Percentiles rank a stretch among this genome's conserved stretches.
These are phyloP conservation scores for Eulemur macaco DNA, from an alignment of 2,113 vertebrate genomes.

Conservation along the genomic window DNA sequence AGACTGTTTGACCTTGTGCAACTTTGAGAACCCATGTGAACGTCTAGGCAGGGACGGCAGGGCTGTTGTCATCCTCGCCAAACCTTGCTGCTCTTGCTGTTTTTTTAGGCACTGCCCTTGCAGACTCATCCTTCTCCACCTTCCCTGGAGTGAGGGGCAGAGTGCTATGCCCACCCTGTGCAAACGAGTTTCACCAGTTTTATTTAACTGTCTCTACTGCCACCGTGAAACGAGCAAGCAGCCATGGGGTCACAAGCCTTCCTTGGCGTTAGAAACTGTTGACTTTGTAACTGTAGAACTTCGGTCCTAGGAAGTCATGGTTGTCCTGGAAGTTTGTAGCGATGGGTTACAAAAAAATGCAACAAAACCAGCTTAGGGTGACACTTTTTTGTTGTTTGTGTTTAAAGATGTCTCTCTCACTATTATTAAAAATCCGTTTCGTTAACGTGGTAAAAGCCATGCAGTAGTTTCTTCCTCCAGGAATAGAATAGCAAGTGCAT, in stretches of 20 bases:
- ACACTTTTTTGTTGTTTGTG: not conserved
- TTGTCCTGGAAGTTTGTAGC: not conserved
- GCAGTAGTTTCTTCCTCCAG: not conserved
- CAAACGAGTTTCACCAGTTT: not conserved
- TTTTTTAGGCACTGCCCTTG: not conserved
- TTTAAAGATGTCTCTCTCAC: conserved; percentile 20
- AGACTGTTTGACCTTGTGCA: conserved; percentile 44
- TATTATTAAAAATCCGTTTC: not conserved
- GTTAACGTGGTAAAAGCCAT: not conserved
- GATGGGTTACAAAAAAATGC: not conserved
- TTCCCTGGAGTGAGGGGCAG: not conserved
- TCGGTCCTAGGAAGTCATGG: not conserved
- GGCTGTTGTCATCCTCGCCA: accelerated
- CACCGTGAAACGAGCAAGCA: not conserved
- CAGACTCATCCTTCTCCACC: not conserved
- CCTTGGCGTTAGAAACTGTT: not conserved
- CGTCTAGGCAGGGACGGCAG: not conserved
- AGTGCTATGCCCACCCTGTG: not conserved
- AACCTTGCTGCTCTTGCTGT: not conserved
- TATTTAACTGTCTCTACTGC: not conserved
- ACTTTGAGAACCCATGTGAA: not conserved
- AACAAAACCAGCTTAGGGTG: not conserved
- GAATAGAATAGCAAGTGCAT: not conserved
- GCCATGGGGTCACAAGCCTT: not conserved
- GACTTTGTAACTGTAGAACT: not conserved